Base-by-base conservation (phyloP, 1,140 invertebrate genomes). In the Monochamus saltuarius region DNA sequence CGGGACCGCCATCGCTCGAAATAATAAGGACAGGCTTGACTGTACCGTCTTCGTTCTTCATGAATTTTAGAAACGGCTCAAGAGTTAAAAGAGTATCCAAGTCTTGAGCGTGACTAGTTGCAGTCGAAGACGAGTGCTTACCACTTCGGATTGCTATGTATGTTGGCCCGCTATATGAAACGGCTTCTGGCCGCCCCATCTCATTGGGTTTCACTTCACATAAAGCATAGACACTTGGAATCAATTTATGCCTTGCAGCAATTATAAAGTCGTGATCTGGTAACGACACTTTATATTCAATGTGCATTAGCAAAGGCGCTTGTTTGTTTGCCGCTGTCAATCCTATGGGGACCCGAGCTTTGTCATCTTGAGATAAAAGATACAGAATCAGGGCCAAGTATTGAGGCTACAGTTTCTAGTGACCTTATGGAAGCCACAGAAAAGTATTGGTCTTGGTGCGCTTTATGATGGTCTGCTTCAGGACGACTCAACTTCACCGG, bases 251-350 rank as follows among this genome's bases (percentile, higher is more conserved):
- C 38, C 61, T 49, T 38, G 56, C 42, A 49, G 74, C 77, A 50
- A 79, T 70, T 39, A 78, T 73, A 55, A 61, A 78, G 59, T 77
- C 76, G 64, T 78, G 74, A 62, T 76, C 73, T n/a, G 45, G 73
- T 13, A 78, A 67, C 55, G 35, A 49, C 16, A 80, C 68, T 64
- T 64, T 65, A 65, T 80, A 78, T 61, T 80, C 73, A 36, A 80
- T 43, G 58, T 76, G 71, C 76, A 79, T 80, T 59, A 79, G 40
- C 39, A 75, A 46, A 56, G 65, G 71, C 54, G 65, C 62, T 59
- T 75, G 72, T 36, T 67, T 68, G 56, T 73, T 74, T 61, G 69
- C 70, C 46, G 73, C 69, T 52, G 66, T 73, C 46, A 73, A 13
- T 58, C 60, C 67, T 56, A 70, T 56, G 10, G 64, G 66, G 2